Evolutionary conservation across 2,113 vertebrate genomes (phyloP), one percentile per base, ranked within the genome.

Genomic region (Microtus ochrogaster): DNA sequence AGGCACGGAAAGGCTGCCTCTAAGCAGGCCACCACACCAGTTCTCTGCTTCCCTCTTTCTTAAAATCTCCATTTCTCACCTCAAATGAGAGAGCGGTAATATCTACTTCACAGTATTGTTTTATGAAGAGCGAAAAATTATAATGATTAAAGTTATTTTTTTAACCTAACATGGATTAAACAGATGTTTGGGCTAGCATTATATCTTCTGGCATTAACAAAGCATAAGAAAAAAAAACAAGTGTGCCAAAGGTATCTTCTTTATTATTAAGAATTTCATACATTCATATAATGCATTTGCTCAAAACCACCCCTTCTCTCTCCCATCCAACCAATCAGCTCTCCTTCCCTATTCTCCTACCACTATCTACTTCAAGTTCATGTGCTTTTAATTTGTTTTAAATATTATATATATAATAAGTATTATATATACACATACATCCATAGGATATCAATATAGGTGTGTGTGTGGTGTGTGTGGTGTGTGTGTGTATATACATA

Each of bases 171-270:
- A 89, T 65, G 7, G 2, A 91, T 74, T 83, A 83, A 97, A 89
- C 7, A 91, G 41, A 73, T 90, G 12, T 73, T 91, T 83, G 5
- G 63, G 22, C 74, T 65, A 13, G 74, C 28, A 86, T 70, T 68
- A 61, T 72, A 47, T 7, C 58, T 88, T 96, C 55, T 78, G 16
- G 58, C 76, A 79, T 44, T 89, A 72, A 86, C 58, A 97, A 91
- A 81, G 85, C 41, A 36, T 70, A 2, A 61, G 44, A n/a, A 12
- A 68, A 95, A 49, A 44, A 65, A 89, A 21, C 11, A 92, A 41
- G 52, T 26, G 44, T 89, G 9, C 13, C 90, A 52, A 79, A 95
- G 68, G n/a, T 12, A 39, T 65, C 41, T 63, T 68, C 33, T 63
- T 84, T 44, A 58, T 66, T 72, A 21, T 66, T 65, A 41, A 47